These are phyloP conservation scores for Piezodorus guildinii DNA, from an alignment of 1,140 invertebrate genomes.

Conservation along the genomic window DNA sequence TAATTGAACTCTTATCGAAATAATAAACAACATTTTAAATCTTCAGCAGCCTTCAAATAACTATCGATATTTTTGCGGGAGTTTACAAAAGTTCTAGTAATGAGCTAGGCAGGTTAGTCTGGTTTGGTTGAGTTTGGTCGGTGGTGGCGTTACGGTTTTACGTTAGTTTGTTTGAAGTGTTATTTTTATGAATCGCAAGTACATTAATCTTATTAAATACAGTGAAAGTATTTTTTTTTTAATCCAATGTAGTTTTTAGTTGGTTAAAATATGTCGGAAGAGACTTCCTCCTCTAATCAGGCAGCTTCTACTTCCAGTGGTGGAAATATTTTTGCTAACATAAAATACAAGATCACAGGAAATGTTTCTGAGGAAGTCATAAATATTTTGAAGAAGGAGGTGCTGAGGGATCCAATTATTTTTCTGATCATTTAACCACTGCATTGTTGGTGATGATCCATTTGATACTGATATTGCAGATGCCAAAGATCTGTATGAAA, in stretches of 20 bases:
- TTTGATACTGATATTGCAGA: slow-evolving; percentile 67
- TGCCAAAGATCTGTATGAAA: slow-evolving; percentile 81
- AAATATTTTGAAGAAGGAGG: slow-evolving; percentile 62
- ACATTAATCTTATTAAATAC: background rate
- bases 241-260: background rate
- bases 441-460: slow-evolving; percentile 70
- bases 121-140: background rate
- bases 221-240: background rate
- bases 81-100: background rate
- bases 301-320: background rate
- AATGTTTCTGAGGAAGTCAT: slow-evolving; percentile 56
- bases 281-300: background rate
- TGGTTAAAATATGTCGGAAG: background rate
- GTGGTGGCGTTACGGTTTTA: background rate
- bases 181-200: background rate
- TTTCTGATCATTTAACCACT: slow-evolving; percentile 81
- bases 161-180: background rate
- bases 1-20: too few relatives aligned
- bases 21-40: too few relatives aligned
- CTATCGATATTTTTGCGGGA: slow-evolving; percentile 12
- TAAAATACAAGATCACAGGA: slow-evolving; percentile 59
- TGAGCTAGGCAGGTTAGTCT: background rate
- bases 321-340: slow-evolving; percentile 41
- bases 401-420: slow-evolving; percentile 69
- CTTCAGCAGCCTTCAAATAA: background rate